phyloP scores from a whole-genome alignment of 1,140 invertebrate genomes.

The Ceratina japonica region DNA sequence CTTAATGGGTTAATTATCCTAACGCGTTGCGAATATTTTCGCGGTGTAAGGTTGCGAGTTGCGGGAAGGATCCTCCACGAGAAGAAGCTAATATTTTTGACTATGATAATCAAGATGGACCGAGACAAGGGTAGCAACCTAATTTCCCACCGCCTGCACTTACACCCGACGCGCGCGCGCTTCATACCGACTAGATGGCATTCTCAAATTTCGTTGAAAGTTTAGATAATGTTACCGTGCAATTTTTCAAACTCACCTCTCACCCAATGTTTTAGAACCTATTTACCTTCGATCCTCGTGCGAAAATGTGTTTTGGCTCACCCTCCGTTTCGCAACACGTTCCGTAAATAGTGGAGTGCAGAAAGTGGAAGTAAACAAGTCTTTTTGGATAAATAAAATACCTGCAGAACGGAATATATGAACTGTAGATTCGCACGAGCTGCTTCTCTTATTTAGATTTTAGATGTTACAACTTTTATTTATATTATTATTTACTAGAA shows the following conservation, averaged over 20 bases:
- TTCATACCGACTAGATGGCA: slow-evolving; percentile 58
- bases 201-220: slow-evolving; percentile 67
- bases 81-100: slow-evolving; percentile 45
- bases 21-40: background rate
- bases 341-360: too few species aligned
- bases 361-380: too few species aligned
- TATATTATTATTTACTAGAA: too few species aligned
- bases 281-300: background rate
- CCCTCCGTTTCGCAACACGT: too few species aligned
- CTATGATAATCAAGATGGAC: slow-evolving; percentile 47
- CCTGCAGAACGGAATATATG: too few species aligned
- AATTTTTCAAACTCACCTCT: slow-evolving; percentile 27
- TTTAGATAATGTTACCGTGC: slow-evolving; percentile 54
- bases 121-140: slow-evolving; percentile 48
- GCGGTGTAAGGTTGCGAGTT: slow-evolving; percentile 32
- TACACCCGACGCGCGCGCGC: slow-evolving; percentile 53
- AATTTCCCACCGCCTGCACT: slow-evolving; percentile 50
- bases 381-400: too few species aligned
- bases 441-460: too few species aligned
- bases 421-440: too few species aligned
- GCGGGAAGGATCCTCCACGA: slow-evolving; percentile 37
- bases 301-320: too few species aligned
- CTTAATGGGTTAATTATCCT: background rate
- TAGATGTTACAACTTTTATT: too few species aligned
- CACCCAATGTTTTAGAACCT: background rate